Base-by-base conservation (phyloP, 2,797 vertebrate genomes). In the Florisuga fusca region DNA sequence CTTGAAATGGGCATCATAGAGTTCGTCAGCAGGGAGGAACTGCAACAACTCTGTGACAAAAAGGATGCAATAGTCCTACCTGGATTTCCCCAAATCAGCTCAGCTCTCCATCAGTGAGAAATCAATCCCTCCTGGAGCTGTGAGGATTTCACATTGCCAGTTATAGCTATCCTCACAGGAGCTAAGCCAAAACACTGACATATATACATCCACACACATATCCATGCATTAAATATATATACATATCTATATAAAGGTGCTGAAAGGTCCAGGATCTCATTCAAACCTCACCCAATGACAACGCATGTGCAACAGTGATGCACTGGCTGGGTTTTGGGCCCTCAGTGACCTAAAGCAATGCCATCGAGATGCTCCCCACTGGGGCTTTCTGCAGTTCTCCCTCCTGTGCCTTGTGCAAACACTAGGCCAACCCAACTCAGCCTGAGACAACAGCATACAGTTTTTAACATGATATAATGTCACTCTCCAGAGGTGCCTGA, bases 391-490 rank as follows among this genome's bases (percentile, higher is more conserved):
- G 48, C 53, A 22, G 23, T 25, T 93, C 61, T 68, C 66, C 38
- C 29, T 51, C 84, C 46, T 0, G 0, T 13, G 15, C 22, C 45
- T 66, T 66, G 8, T 12, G 46, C 53, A 50, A 66, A 36, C 50
- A 43, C 53, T 3, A 2, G 64, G 84, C 68, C 72, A 84, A 77
- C 78, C 69, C 75, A 76, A 1, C 61, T 75, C 14, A 1, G 67
- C 21, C 72, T 45, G 34, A 89, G 71, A 79, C 66, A 89, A 78
- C 45, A 55, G 61, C 59, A 41, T 69, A 79, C 38, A 19, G 66
- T 67, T 89, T 91, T 87, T 53, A 69, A 81, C 34, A 53, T 48
- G 79, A 91, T 66, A 94, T 12, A 87, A 84, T 95, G 83, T 92
- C 93, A 75, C 64, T 93, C 79, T 66, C 55, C 84, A 95, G 54